These are phyloP conservation scores for Heliconius nattereri DNA, from an alignment of 1,140 invertebrate genomes.

Conservation along the genomic window DNA sequence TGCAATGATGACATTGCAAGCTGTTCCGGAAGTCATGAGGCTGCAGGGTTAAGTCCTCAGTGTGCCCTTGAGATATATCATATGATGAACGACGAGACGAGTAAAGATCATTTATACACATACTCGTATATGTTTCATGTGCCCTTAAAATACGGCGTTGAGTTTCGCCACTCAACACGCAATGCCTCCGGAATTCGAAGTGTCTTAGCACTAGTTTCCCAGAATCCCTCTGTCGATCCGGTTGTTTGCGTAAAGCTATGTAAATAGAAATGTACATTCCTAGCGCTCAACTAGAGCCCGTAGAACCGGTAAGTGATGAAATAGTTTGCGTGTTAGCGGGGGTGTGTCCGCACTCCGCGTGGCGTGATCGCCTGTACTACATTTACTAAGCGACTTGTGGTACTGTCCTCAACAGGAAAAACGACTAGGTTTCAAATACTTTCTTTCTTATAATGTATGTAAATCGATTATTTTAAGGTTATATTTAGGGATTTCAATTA, in stretches of 20 bases:
- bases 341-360: not conserved
- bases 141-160: no score
- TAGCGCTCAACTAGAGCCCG: not conserved
- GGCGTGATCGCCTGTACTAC: not conserved
- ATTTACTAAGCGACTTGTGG: not conserved
- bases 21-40: not conserved
- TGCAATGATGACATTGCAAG: not conserved
- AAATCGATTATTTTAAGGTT: not conserved
- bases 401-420: not conserved
- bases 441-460: not conserved
- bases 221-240: no score
- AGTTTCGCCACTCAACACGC: no score
- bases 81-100: no score
- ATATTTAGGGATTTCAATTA: no score
- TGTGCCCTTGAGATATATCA: not conserved
- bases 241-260: not conserved
- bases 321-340: not conserved
- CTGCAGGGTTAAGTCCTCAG: not conserved
- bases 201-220: no score
- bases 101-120: no score
- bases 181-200: no score
- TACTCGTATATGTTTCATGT: no score
- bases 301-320: not conserved
- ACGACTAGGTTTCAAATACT: not conserved
- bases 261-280: not conserved